Evolutionary conservation across 2,113 vertebrate genomes (phyloP), one percentile per base, ranked within the genome.

Genomic region (Myodes glareolus): DNA sequence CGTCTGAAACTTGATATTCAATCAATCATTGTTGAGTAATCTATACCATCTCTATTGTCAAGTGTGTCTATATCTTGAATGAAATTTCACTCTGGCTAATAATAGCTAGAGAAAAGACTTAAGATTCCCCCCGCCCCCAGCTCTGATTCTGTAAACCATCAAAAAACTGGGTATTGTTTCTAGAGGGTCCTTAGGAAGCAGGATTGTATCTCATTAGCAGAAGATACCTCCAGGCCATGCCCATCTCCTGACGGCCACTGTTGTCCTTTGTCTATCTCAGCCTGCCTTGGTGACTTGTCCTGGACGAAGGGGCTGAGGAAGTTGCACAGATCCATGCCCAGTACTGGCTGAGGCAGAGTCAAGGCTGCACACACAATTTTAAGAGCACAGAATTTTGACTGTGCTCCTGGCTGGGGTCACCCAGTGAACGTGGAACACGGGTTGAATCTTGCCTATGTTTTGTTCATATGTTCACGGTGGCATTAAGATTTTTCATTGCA

Each of bases 41-140:
- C 47, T 47, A 45, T 8, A 80, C 31, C 50, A 19, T 31, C 36
- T 73, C 16, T 73, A 14, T 17, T 85, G 88, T 3, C 39, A 94
- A 82, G 33, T 65, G 12, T 47, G 88, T 42, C 63, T 91, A 27
- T 12, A 36, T 85, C n/a, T 27, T 92, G 65, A 92, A 70, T 63
- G 39, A 84, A 52, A 82, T 92, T 85, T 90, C 42, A 72, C 21
- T 93, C 47, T 55, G 39, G 45, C 90, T 95, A 80, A 52, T 76
- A 70, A 45, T 36, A 76, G 33, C 50, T 47, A n/a, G 70, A 94
- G 42, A 94, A 89, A 94, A 96, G 85, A 96, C 2, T 21, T 4
- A 81, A 16, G 27, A 45, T 47, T 5, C 17, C 17, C 17, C 55
- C 19, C 76, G 6, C 19, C 19, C 3, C 10, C 9, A 0, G 4